Evolutionary conservation across 2,888 invertebrate genomes (phyloP).

Genomic region (Eupithecia subfuscata): DNA sequence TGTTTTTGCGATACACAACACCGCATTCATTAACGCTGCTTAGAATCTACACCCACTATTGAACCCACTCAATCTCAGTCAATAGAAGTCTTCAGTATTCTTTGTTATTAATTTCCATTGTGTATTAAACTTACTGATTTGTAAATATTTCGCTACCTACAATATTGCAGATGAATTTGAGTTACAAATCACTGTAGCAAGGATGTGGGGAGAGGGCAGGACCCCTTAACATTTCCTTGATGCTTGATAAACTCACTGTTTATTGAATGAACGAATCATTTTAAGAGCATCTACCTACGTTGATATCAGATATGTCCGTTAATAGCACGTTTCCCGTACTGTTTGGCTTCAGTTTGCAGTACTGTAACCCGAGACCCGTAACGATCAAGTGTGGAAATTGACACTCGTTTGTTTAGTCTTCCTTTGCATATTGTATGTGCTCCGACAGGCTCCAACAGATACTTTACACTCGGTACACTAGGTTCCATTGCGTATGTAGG

Average conservation of each 20-base stretch:
- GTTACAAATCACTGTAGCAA: constrained; percentile 13
- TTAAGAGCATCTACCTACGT: not conserved
- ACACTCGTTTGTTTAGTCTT: constrained; percentile 49
- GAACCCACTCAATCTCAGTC: constrained; percentile 23
- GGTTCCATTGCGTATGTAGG: constrained; percentile 28
- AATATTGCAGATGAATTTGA: not conserved
- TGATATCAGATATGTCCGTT: constrained; percentile 39
- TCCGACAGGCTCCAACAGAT: constrained; percentile 26
- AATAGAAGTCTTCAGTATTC: constrained; percentile 12
- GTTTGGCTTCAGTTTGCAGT: constrained; percentile 54
- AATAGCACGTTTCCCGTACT: constrained; percentile 56
- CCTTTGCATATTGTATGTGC: constrained; percentile 43
- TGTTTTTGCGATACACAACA: constrained; percentile 10
- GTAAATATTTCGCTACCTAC: not conserved
- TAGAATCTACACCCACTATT: constrained; percentile 25
- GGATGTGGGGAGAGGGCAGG: not conserved
- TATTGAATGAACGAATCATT: constrained; percentile 3
- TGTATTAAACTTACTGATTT: not conserved
- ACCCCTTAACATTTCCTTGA: constrained; percentile 9
- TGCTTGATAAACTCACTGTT: constrained; percentile 12
- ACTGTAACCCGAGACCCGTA: constrained; percentile 60
- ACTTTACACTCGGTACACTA: constrained; percentile 21
- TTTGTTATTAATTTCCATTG: constrained; percentile 11
- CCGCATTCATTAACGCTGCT: constrained; percentile 12
- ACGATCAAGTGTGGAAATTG: constrained; percentile 56